phyloP scores from a whole-genome alignment of 1,140 invertebrate genomes.

The Zaprionus inermis region DNA sequence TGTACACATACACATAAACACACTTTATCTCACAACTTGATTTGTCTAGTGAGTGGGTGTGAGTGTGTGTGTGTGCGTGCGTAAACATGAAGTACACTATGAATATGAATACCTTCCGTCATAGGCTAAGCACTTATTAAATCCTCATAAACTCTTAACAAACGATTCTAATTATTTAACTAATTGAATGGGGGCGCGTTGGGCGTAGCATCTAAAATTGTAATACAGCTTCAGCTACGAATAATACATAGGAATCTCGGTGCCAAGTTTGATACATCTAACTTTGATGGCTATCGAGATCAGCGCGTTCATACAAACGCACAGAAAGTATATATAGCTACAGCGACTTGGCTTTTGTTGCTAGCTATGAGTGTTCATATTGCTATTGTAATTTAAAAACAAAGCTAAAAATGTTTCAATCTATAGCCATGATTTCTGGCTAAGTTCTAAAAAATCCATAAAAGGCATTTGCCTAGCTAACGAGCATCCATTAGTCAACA shows the following conservation, averaged over 20 bases:
- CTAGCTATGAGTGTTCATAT: too few species aligned
- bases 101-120: neutral
- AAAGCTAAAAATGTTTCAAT: conserved; percentile 8
- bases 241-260: neutral
- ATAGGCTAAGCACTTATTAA: neutral
- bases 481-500: conserved; percentile 60
- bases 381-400: neutral
- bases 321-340: neutral
- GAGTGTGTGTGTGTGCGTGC: conserved; percentile 22
- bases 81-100: too few species aligned
- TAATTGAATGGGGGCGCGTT: too few species aligned
- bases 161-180: neutral
- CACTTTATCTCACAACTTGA: neutral
- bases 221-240: neutral
- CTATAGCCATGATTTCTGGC: neutral
- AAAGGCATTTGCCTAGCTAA: conserved; percentile 67
- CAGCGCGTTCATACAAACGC: neutral
- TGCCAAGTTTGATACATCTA: neutral
- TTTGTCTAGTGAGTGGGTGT: conserved; percentile 6
- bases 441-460: conserved; percentile 43
- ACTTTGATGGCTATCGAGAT: neutral
- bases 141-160: neutral
- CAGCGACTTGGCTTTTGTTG: too few species aligned
- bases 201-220: too few species aligned
- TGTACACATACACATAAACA: conserved; percentile 16